These are phyloP conservation scores for Latrodectus elegans DNA, from an alignment of 2,888 invertebrate genomes.

Conservation along the genomic window DNA sequence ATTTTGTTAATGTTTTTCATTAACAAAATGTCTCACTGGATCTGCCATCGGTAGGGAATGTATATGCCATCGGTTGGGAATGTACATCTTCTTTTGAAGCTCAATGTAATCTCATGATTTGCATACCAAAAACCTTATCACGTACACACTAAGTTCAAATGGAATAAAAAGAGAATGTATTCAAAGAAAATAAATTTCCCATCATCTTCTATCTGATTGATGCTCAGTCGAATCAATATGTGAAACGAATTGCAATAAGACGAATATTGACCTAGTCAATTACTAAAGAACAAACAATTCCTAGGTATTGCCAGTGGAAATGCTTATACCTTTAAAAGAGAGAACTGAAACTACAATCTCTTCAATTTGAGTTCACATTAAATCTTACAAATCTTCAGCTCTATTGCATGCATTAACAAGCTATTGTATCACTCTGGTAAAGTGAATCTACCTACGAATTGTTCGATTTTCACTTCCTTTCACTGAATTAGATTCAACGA, in stretches of 20 bases:
- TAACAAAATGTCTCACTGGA: no score
- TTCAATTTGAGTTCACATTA: slow-evolving; percentile 7
- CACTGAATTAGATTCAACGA: slow-evolving; percentile 6
- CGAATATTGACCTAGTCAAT: slow-evolving; percentile 30
- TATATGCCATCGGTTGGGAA: no score
- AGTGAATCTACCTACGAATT: slow-evolving; percentile 1
- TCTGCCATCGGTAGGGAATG: no score
- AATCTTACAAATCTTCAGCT: slow-evolving; percentile 7
- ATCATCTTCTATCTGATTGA: no score
- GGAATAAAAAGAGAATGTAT: no score
- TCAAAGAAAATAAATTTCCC: no score
- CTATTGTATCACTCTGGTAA: slow-evolving; percentile 4
- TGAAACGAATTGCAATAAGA: slow-evolving; percentile 1
- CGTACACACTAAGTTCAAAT: no score
- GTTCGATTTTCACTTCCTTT: slow-evolving; percentile 31
- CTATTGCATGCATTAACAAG: slow-evolving; percentile 23
- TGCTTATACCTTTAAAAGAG: slow-evolving; percentile 7
- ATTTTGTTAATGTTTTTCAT: no score
- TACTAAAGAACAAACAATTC: slow-evolving; percentile 9
- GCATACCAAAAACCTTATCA: no score
- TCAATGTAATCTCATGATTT: no score
- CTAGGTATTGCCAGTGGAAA: neutral
- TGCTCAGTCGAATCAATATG: no score
- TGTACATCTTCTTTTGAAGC: no score
- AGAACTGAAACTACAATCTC: neutral